Evolutionary conservation across 1,140 invertebrate species (phyloP).

Genomic region (Drosophila lacteicornis): DNA sequence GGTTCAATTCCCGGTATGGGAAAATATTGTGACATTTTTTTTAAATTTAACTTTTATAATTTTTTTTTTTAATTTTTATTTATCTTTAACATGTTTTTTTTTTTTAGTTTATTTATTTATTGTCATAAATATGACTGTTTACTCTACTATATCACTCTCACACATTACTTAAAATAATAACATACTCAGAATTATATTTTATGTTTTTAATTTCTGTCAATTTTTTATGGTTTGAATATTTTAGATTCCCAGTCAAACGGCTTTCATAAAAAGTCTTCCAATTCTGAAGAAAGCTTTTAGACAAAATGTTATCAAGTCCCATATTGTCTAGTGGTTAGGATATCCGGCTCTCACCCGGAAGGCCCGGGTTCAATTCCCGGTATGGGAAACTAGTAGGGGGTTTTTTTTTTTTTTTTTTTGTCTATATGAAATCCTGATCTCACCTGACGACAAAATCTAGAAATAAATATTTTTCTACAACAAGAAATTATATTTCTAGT

Average conservation of each 20-base stretch:
- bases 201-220: no score
- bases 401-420: not conserved
- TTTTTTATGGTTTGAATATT: no score
- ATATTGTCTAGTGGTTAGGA: slow-evolving; percentile 89
- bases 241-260: no score
- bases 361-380: slow-evolving; percentile 94
- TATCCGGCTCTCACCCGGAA: slow-evolving; percentile 93
- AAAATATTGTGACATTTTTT: slow-evolving; percentile 72
- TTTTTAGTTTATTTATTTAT: not conserved
- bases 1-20: slow-evolving; percentile 94
- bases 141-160: no score
- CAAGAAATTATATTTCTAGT: not conserved
- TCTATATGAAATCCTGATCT: not conserved
- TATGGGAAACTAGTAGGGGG: slow-evolving; percentile 87
- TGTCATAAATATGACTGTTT: not conserved
- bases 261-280: no score
- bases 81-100: no score
- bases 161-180: no score
- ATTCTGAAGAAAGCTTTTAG: not conserved
- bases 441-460: not conserved
- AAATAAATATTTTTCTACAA: not conserved
- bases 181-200: no score
- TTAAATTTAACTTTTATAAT: no score
- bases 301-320: no score
- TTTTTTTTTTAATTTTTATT: no score